A percentile compares a stretch with the other conserved stretches of the same genome.
These are phyloP conservation scores for Antrozous pallidus DNA, from an alignment of 2,797 vertebrate genomes.

Conservation along the genomic window DNA sequence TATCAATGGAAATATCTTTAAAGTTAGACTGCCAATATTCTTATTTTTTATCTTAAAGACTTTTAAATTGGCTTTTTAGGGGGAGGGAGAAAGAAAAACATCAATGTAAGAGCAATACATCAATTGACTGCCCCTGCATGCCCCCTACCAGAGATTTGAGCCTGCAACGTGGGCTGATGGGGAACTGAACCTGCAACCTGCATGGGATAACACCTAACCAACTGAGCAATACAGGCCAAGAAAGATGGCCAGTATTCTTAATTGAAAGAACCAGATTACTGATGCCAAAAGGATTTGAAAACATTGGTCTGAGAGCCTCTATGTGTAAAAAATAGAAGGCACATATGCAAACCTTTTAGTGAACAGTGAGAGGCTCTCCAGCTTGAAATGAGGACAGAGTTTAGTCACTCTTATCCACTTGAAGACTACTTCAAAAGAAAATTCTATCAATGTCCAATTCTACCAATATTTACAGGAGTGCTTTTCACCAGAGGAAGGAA, in stretches of 20 bases:
- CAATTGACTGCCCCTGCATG: background rate
- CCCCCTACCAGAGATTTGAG: background rate
- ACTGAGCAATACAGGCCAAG: background rate
- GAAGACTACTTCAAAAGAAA: slow-evolving; percentile 12
- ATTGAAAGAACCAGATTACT: background rate
- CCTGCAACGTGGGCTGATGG: background rate
- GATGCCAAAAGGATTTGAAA: background rate
- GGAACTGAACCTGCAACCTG: background rate
- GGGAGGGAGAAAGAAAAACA: background rate
- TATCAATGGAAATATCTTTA: background rate
- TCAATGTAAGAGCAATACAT: background rate
- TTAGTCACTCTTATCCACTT: background rate
- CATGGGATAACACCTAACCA: background rate
- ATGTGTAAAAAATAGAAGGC: background rate
- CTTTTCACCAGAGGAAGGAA: background rate
- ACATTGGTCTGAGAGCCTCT: background rate
- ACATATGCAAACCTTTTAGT: background rate
- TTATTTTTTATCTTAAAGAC: background rate
- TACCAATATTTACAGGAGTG: background rate
- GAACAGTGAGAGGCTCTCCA: background rate
- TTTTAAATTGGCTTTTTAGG: background rate
- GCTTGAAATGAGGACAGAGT: background rate
- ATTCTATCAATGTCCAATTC: background rate
- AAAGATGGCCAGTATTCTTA: background rate
- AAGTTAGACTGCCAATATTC: background rate